Evolutionary conservation across 2,797 vertebrate species (phyloP).

Genomic region (Chelmon rostratus): DNA sequence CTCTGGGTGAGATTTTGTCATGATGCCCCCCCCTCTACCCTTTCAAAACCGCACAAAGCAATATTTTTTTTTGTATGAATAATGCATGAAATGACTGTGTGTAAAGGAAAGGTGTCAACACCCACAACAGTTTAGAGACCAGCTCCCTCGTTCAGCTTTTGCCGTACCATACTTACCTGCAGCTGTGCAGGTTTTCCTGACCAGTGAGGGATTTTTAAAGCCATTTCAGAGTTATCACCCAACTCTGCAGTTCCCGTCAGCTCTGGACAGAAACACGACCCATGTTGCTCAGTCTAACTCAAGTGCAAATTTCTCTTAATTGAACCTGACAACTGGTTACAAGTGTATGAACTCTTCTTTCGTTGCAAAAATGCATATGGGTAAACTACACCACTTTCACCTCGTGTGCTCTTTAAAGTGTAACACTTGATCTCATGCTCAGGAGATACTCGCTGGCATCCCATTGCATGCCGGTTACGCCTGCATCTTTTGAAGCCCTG

Average conservation of each 20-base stretch:
- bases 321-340: no score
- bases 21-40: background rate
- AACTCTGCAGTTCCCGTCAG: background rate
- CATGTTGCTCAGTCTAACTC: no score
- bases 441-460: constrained; percentile 14
- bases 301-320: no score
- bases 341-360: background rate
- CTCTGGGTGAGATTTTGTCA: background rate
- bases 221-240: background rate
- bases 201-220: background rate
- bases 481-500: constrained; percentile 33
- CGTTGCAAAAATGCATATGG: background rate
- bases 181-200: background rate
- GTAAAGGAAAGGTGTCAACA: constrained; percentile 3
- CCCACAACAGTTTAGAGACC: background rate
- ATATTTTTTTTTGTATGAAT: constrained; percentile 13
- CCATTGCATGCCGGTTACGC: constrained; percentile 9
- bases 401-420: constrained; percentile 7
- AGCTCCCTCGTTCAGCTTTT: background rate
- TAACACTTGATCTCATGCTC: constrained; percentile 26
- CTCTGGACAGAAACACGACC: no score
- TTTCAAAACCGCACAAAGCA: constrained; percentile 15
- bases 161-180: background rate
- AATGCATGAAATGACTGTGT: constrained; percentile 6
- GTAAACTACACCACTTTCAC: constrained; percentile 3